Percentiles rank a stretch among this genome's conserved stretches.
phyloP scores from a whole-genome alignment of 2,888 invertebrate genomes.

The Ypsolopha scabrella region DNA sequence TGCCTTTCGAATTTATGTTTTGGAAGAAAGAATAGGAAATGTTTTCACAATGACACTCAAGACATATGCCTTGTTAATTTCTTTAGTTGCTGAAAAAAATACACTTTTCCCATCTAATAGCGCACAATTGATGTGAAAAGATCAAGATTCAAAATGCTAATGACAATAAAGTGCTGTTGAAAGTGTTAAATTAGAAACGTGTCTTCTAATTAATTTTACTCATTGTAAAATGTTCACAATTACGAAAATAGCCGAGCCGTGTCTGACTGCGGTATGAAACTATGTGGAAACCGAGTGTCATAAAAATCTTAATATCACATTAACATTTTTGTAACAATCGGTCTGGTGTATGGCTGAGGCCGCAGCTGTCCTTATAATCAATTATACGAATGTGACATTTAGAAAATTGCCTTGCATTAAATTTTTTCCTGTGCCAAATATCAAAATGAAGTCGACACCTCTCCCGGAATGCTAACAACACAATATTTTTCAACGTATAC shows the following conservation, averaged over 20 bases:
- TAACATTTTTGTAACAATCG: conserved; percentile 1
- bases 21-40: conserved; percentile 45
- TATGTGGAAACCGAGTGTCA: conserved; percentile 1
- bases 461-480: conserved; percentile 60
- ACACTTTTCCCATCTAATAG: no score
- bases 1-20: conserved; percentile 30
- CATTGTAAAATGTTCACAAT: no score
- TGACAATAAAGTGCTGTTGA: conserved; percentile 12
- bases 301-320: conserved; percentile 3
- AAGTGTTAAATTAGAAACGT: conserved; percentile 3
- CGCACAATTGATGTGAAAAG: no score
- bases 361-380: conserved; percentile 59
- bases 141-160: conserved; percentile 14
- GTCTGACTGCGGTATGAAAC: no score
- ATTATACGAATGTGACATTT: conserved; percentile 53
- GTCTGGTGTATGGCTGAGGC: conserved; percentile 7
- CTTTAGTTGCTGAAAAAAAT: no score
- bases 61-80: no score
- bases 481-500: conserved; percentile 54
- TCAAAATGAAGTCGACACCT: conserved; percentile 39
- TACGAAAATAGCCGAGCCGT: no score
- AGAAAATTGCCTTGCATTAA: conserved; percentile 49
- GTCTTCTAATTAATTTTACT: not conserved
- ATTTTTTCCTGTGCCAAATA: conserved; percentile 57
- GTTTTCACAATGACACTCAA: conserved; percentile 20